phyloP scores from a whole-genome alignment of 2,888 invertebrate genomes.

The Enchytraeus crypticus region DNA sequence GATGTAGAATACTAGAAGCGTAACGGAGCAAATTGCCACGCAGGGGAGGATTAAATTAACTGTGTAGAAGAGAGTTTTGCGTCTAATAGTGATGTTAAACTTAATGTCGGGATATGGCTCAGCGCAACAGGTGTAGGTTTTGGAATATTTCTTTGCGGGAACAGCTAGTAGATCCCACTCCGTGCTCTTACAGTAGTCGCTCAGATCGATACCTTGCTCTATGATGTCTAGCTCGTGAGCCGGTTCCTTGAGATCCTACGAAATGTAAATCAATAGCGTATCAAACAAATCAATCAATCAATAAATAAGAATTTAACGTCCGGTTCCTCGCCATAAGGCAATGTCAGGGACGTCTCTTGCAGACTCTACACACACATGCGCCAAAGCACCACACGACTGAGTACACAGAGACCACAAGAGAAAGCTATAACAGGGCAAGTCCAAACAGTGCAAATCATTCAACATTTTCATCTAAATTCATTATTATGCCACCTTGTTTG shows the following conservation, averaged over 20 bases:
- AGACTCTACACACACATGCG: no score
- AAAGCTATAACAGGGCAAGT: no score
- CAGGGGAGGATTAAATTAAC: constrained; percentile 93
- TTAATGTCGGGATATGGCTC: constrained; percentile 51
- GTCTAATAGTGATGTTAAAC: constrained; percentile 47
- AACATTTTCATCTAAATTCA: no score
- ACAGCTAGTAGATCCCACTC: constrained; percentile 57
- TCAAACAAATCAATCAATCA: no score
- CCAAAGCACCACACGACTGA: not conserved
- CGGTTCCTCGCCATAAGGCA: no score
- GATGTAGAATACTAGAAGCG: constrained; percentile 90
- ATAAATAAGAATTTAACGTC: no score
- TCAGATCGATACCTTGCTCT: constrained; percentile 42
- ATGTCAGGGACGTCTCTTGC: not conserved
- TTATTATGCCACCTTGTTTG: no score
- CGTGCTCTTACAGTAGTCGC: constrained; percentile 45
- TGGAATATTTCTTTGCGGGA: constrained; percentile 49
- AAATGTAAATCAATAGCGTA: not conserved
- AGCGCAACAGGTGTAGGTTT: constrained; percentile 54
- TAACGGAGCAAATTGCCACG: constrained; percentile 89
- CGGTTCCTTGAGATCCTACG: constrained; percentile 12
- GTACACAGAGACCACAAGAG: not conserved
- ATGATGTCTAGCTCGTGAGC: constrained; percentile 28
- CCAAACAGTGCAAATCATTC: no score
- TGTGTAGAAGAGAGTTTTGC: constrained; percentile 78